A percentile compares a stretch with the other conserved stretches of the same genome.
These are phyloP conservation scores for Hippoglossus stenolepis DNA, from an alignment of 2,113 vertebrate genomes.

Conservation along the genomic window DNA sequence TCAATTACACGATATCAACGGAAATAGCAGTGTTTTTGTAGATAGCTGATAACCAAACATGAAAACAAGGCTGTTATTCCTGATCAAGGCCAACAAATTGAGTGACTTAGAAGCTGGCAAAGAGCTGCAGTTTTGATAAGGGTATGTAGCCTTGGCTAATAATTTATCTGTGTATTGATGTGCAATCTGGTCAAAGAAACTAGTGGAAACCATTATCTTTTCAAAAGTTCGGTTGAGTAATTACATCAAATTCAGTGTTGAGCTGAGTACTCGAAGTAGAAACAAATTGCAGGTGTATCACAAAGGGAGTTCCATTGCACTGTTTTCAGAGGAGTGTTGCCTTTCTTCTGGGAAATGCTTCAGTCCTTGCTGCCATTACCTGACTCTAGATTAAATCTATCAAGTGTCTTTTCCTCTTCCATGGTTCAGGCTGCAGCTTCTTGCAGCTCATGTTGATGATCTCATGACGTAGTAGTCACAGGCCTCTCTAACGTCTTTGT, in stretches of 20 bases:
- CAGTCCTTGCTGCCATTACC: background rate
- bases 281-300: no score
- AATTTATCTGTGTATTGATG: background rate
- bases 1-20: no score
- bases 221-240: background rate
- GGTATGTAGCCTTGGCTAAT: no score
- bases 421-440: no score
- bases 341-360: background rate
- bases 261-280: no score
- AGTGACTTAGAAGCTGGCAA: no score
- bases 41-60: no score
- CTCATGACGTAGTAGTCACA: background rate
- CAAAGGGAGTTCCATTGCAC: no score
- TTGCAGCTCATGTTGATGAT: background rate
- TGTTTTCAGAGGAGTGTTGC: background rate
- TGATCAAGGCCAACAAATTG: no score
- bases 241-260: background rate
- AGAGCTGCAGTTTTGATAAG: no score
- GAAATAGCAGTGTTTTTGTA: no score
- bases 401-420: background rate
- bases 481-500: constrained; percentile 23
- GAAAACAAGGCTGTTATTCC: no score
- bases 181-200: background rate
- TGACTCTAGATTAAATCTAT: background rate
- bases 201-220: background rate